These are phyloP conservation scores for Pomacea maculata DNA, from an alignment of 1,140 invertebrate genomes.

Conservation along the genomic window DNA sequence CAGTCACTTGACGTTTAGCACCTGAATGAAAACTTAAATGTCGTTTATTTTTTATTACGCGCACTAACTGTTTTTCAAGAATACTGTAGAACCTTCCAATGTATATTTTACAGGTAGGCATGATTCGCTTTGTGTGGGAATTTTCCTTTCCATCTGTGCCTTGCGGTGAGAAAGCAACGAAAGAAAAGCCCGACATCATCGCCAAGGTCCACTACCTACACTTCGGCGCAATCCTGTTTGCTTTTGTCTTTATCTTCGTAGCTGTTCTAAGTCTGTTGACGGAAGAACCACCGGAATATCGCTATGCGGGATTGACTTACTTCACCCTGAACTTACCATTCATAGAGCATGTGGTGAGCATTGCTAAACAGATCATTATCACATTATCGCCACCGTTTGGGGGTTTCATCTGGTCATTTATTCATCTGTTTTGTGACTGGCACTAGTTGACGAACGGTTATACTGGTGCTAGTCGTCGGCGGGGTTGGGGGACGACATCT, in stretches of 20 bases:
- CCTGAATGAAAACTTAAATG: neutral
- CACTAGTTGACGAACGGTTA: no score
- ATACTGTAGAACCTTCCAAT: neutral
- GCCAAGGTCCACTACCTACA: conserved; percentile 65
- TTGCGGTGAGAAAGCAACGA: conserved; percentile 50
- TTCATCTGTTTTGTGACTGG: no score
- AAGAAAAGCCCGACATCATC: conserved; percentile 55
- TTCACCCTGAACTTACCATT: neutral
- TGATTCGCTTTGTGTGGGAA: conserved; percentile 62
- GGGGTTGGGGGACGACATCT: no score
- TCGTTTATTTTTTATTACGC: neutral
- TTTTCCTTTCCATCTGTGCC: conserved; percentile 54
- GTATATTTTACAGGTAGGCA: neutral
- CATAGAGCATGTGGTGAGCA: no score
- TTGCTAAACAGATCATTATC: no score
- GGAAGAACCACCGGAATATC: conserved; percentile 46
- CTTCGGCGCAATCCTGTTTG: conserved; percentile 64
- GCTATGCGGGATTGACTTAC: neutral
- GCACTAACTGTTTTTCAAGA: neutral
- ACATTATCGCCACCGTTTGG: no score
- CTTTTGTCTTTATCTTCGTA: conserved; percentile 50
- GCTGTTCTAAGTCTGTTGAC: conserved; percentile 61
- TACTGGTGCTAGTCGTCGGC: no score
- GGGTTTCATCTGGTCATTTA: no score
- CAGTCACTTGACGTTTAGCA: neutral